phyloP scores from a whole-genome alignment of 1,140 invertebrate genomes.

The Brachystomella parvula region DNA sequence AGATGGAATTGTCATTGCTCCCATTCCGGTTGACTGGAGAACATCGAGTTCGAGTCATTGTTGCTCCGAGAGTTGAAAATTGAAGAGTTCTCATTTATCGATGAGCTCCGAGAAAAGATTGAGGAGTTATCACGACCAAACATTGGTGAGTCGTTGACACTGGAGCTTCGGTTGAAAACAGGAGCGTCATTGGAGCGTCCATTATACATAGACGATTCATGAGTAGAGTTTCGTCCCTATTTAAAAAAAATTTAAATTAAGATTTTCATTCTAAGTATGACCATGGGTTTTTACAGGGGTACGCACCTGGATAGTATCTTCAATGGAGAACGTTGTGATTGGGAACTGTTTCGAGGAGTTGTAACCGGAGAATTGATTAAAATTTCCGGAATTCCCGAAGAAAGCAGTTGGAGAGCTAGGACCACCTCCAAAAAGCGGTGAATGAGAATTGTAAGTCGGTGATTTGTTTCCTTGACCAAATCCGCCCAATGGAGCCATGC shows the following conservation, averaged over 20 bases:
- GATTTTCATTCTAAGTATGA: too few relatives aligned
- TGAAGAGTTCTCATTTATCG: conserved; percentile 3
- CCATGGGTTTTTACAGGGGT: too few relatives aligned
- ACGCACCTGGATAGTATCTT: conserved; percentile 33
- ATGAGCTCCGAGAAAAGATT: conserved; percentile 4
- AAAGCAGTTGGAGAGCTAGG: conserved; percentile 28
- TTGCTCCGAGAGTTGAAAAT: not conserved
- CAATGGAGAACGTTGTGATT: conserved; percentile 37
- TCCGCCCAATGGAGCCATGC: not conserved
- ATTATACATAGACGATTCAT: not conserved
- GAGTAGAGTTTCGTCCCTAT: not conserved
- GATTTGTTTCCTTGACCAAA: conserved; percentile 29
- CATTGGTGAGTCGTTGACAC: conserved; percentile 7
- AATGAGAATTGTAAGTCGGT: conserved; percentile 26
- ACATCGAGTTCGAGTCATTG: not conserved
- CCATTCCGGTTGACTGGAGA: conserved; percentile 5
- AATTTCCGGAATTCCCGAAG: conserved; percentile 1
- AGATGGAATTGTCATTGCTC: conserved; percentile 7
- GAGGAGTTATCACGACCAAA: conserved; percentile 12
- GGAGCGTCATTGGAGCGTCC: not conserved
- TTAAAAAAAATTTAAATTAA: too few relatives aligned
- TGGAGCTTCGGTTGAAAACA: not conserved
- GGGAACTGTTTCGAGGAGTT: conserved; percentile 23
- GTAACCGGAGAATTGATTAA: not conserved
- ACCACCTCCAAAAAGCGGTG: conserved; percentile 20